Conservation (phyloP, 1,140 invertebrate genomes). For the Cecropterus lyciades region DNA sequence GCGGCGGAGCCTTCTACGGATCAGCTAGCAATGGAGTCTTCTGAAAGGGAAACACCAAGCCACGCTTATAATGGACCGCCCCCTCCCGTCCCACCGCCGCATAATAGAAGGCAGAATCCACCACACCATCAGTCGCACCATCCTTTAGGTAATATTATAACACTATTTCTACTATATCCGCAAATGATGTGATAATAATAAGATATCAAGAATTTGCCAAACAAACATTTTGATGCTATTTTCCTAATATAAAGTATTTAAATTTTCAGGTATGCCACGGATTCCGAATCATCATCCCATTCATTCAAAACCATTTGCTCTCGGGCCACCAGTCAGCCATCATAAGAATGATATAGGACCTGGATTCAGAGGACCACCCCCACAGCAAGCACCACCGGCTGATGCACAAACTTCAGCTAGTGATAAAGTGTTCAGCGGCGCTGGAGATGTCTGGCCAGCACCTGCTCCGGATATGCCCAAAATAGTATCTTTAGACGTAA, state of each 20-base stretch:
- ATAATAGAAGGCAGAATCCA: slow-evolving; percentile 74
- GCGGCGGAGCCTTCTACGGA: slow-evolving; percentile 82
- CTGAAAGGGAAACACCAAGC: slow-evolving; percentile 85
- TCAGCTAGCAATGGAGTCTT: slow-evolving; percentile 88
- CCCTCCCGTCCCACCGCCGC: slow-evolving; percentile 73
- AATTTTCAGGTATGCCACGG: slow-evolving; percentile 75
- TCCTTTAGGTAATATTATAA: slow-evolving; percentile 64
- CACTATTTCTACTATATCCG: background rate
- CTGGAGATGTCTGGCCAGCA: slow-evolving; percentile 92
- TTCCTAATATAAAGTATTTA: slow-evolving; percentile 16
- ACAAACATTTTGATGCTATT: background rate
- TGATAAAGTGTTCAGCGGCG: slow-evolving; percentile 81
- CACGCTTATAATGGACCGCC: slow-evolving; percentile 83
- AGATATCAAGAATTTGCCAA: too few relatives aligned
- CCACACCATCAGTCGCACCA: slow-evolving; percentile 85
- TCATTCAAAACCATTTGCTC: slow-evolving; percentile 79
- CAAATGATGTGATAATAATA: too few relatives aligned
- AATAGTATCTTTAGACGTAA: slow-evolving; percentile 95
- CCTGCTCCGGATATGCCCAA: slow-evolving; percentile 94
- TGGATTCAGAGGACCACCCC: slow-evolving; percentile 88
- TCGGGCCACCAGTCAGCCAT: slow-evolving; percentile 78
- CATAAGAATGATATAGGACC: slow-evolving; percentile 77
- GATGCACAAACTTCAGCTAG: slow-evolving; percentile 82
- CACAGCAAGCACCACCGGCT: slow-evolving; percentile 79
- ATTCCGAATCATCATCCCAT: slow-evolving; percentile 80